Percentiles rank a stretch among this genome's conserved stretches.
Conservation (phyloP, 2,113 vertebrate species). For the Otis tarda region DNA sequence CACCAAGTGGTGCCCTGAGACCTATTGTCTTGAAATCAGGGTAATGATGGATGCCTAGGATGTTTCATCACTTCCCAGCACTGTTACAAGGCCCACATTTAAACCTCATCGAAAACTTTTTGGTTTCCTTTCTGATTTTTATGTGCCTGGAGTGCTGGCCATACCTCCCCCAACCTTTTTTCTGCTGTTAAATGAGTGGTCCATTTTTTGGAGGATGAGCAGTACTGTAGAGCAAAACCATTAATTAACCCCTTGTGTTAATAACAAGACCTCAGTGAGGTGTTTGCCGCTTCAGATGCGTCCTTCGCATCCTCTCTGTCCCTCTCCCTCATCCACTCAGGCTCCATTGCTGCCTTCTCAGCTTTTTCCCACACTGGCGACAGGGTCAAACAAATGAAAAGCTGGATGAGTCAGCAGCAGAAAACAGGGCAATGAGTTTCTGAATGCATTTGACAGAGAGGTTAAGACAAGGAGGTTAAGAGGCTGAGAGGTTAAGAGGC, state of each 20-base stretch:
- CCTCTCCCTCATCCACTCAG: neutral
- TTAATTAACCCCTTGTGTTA: neutral
- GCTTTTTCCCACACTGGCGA: slow-evolving; percentile 4
- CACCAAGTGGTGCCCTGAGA: slow-evolving; percentile 40
- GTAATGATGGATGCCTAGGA: slow-evolving; percentile 66
- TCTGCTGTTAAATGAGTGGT: neutral
- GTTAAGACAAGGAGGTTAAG: neutral
- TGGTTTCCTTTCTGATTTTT: slow-evolving; percentile 61
- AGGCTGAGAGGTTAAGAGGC: neutral
- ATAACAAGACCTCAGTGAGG: neutral
- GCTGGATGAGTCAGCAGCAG: neutral
- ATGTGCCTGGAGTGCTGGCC: neutral
- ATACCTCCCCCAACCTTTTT: neutral
- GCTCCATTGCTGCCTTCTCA: neutral
- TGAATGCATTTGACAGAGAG: neutral
- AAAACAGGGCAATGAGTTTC: neutral
- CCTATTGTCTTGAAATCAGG: slow-evolving; percentile 60
- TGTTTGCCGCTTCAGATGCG: rapidly evolving
- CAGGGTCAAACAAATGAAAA: neutral
- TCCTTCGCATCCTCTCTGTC: neutral
- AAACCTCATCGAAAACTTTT: slow-evolving; percentile 62
- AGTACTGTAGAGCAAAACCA: neutral
- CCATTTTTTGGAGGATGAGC: neutral
- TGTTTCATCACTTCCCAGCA: slow-evolving; percentile 69
- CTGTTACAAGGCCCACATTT: slow-evolving; percentile 49